Conservation (phyloP, 2,888 invertebrate genomes). For the Hirudinaria manillensis region DNA sequence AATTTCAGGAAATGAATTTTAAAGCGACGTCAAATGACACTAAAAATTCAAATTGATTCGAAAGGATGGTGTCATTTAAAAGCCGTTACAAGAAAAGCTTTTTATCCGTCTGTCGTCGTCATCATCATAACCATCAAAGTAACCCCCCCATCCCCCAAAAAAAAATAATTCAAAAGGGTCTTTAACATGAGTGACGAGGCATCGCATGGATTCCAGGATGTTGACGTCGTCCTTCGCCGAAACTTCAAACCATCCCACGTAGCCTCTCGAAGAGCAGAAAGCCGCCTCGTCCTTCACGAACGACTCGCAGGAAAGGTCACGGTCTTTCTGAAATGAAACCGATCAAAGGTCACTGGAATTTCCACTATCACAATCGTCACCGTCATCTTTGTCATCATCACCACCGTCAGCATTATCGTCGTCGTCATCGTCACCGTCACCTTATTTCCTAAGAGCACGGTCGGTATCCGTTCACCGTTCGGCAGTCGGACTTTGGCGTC, state of each 20-base stretch:
- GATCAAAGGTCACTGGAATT: conserved; percentile 13
- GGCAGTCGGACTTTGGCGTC: conserved; percentile 59
- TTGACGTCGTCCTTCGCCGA: conserved; percentile 64
- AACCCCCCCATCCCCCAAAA: neutral
- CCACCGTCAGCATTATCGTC: conserved; percentile 16
- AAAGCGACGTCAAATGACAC: neutral
- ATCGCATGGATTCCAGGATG: conserved; percentile 87
- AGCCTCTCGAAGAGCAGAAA: conserved; percentile 59
- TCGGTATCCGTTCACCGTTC: conserved; percentile 59
- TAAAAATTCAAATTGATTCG: neutral
- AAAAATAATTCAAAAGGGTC: neutral
- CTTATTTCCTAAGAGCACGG: conserved; percentile 61
- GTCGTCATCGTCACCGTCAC: conserved; percentile 41
- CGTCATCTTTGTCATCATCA: conserved; percentile 15
- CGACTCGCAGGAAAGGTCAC: neutral
- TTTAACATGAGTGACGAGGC: conserved; percentile 78
- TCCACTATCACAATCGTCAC: neutral
- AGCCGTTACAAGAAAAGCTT: too few relatives aligned
- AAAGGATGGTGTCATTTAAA: too few relatives aligned
- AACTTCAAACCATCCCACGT: conserved; percentile 61
- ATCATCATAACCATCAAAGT: too few relatives aligned
- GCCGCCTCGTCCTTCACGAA: conserved; percentile 54
- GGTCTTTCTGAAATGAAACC: conserved; percentile 14
- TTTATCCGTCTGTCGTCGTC: too few relatives aligned
- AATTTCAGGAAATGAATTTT: neutral